phyloP scores from a whole-genome alignment of 2,888 invertebrate species.

The Lucinisca nassula region DNA sequence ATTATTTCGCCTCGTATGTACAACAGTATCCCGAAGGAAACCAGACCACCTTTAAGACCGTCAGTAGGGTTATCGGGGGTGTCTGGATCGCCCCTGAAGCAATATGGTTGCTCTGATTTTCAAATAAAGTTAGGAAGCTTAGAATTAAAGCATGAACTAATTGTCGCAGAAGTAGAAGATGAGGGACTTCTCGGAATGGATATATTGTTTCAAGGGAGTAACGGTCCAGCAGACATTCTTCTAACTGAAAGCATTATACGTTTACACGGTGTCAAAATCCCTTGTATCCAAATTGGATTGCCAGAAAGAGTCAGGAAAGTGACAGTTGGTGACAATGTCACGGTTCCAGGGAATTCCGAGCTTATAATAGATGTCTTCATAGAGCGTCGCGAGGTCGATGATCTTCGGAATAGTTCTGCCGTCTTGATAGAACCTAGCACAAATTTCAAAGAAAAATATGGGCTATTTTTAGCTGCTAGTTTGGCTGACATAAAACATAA shows the following conservation, averaged over 20 bases:
- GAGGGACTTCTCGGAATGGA: conserved; percentile 46
- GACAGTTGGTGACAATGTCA: conserved; percentile 20
- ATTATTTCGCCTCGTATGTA: conserved; percentile 27
- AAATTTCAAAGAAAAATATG: conserved; percentile 18
- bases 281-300: conserved; percentile 20
- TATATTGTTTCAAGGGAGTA: neutral
- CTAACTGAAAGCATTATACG: conserved; percentile 7
- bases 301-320: neutral
- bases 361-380: conserved; percentile 37
- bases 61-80: conserved; percentile 7
- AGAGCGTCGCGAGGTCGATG: conserved; percentile 2
- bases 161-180: conserved; percentile 44
- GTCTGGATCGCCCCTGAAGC: conserved; percentile 14
- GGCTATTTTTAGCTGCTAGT: conserved; percentile 36
- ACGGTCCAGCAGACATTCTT: conserved; percentile 6
- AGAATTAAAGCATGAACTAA: conserved; percentile 5
- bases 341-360: conserved; percentile 30
- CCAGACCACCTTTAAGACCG: conserved; percentile 11
- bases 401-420: neutral
- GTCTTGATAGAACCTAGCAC: conserved; percentile 38
- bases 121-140: conserved; percentile 26
- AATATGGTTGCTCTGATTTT: conserved; percentile 18
- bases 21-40: conserved; percentile 10
- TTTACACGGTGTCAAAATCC: conserved; percentile 22
- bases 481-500: conserved; percentile 25